Evolutionary conservation across 2,113 vertebrate species (phyloP).

Genomic region (Ardeotis arabs): DNA sequence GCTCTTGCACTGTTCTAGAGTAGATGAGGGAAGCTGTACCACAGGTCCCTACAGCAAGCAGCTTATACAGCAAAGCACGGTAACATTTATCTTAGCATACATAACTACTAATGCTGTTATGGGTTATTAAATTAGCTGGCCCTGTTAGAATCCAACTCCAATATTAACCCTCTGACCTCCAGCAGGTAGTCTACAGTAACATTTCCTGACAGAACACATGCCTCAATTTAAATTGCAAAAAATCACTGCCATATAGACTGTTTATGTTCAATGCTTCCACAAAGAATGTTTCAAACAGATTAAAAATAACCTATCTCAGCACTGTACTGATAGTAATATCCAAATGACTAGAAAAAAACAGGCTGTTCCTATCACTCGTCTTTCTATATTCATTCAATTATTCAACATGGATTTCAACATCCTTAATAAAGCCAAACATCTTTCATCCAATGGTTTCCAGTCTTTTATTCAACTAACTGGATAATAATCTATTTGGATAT

Average conservation of each 20-base stretch:
- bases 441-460: background rate
- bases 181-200: background rate
- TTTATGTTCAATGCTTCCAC: background rate
- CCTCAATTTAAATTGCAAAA: background rate
- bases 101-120: background rate
- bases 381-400: background rate
- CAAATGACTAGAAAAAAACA: background rate
- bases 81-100: conserved; percentile 5
- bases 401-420: background rate
- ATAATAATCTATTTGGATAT: background rate
- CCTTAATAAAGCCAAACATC: background rate
- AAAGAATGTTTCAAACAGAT: background rate
- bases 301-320: background rate
- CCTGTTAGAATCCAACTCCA: background rate
- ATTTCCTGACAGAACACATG: background rate
- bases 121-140: conserved; percentile 35
- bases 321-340: background rate
- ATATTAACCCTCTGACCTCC: background rate
- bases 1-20: background rate
- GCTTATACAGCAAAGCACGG: background rate
- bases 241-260: background rate
- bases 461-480: background rate
- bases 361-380: background rate
- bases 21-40: background rate
- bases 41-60: background rate